Percentiles rank a stretch among this genome's conserved stretches.
These are phyloP conservation scores for Callorhinus ursinus DNA, from an alignment of 2,113 vertebrate genomes.

Conservation along the genomic window DNA sequence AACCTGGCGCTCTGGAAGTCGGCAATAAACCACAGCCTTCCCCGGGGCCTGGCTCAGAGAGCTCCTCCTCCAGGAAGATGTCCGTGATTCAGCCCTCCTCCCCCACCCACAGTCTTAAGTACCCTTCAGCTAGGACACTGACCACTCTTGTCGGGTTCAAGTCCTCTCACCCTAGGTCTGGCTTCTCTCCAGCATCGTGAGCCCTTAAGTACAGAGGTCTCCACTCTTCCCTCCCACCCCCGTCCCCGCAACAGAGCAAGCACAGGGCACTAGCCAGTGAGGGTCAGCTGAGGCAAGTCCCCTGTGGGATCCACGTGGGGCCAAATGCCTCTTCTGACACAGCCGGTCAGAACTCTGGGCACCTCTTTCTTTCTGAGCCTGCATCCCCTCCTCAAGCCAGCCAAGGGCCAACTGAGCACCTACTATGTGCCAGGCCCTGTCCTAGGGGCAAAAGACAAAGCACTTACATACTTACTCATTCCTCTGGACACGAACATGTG, in stretches of 20 bases:
- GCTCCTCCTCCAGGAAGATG: neutral
- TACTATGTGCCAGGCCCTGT: neutral
- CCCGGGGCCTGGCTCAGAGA: neutral
- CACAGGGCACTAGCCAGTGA: neutral
- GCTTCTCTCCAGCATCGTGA: neutral
- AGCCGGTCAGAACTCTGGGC: neutral
- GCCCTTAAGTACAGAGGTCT: neutral
- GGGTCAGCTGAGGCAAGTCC: neutral
- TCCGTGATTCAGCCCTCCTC: neutral
- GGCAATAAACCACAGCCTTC: fast-evolving
- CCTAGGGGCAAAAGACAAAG: neutral
- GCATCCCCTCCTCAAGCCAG: neutral
- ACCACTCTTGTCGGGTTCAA: too few species aligned
- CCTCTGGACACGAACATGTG: neutral
- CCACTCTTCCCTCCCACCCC: neutral
- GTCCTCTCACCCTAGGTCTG: too few species aligned
- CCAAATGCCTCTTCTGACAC: neutral
- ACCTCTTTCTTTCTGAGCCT: neutral
- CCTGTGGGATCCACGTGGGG: fast-evolving
- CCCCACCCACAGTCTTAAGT: neutral
- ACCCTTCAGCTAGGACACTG: neutral
- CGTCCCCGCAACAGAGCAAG: neutral
- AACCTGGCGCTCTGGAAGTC: fast-evolving
- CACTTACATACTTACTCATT: neutral
- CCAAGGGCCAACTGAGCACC: neutral